Conservation (phyloP, 2,797 vertebrate species). For the Delichon dasypus region DNA sequence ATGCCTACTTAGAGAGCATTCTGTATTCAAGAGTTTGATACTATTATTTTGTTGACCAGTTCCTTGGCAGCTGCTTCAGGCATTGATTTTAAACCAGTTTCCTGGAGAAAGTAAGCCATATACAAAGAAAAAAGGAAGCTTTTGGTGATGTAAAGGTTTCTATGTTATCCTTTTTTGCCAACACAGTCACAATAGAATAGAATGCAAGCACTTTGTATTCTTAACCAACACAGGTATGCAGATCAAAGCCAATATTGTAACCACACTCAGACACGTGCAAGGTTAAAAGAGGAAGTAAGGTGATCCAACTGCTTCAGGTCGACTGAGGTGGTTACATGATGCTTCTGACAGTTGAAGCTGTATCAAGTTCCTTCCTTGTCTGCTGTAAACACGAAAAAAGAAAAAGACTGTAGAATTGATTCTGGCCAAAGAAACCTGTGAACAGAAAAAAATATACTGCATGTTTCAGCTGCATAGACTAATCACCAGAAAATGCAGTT, state of each 20-base stretch:
- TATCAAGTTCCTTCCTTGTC: neutral
- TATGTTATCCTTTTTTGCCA: neutral
- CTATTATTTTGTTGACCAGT: neutral
- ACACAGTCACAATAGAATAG: neutral
- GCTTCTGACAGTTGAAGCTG: neutral
- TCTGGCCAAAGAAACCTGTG: neutral
- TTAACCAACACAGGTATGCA: neutral
- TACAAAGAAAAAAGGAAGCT: neutral
- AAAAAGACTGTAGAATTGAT: neutral
- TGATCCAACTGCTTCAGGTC: neutral
- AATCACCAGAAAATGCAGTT: neutral
- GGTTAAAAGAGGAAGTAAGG: neutral
- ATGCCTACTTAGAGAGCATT: neutral
- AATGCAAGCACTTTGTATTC: neutral
- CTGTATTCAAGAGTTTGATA: neutral
- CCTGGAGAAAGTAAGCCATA: neutral
- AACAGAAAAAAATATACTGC: neutral
- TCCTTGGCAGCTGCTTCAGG: neutral
- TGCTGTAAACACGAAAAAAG: neutral
- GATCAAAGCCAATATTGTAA: neutral
- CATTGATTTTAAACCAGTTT: neutral
- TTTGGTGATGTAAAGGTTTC: neutral
- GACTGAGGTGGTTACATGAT: neutral
- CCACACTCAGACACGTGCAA: neutral
- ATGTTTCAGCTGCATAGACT: neutral